Base-by-base conservation (phyloP, 2,113 vertebrate species). In the Sterna hirundo region DNA sequence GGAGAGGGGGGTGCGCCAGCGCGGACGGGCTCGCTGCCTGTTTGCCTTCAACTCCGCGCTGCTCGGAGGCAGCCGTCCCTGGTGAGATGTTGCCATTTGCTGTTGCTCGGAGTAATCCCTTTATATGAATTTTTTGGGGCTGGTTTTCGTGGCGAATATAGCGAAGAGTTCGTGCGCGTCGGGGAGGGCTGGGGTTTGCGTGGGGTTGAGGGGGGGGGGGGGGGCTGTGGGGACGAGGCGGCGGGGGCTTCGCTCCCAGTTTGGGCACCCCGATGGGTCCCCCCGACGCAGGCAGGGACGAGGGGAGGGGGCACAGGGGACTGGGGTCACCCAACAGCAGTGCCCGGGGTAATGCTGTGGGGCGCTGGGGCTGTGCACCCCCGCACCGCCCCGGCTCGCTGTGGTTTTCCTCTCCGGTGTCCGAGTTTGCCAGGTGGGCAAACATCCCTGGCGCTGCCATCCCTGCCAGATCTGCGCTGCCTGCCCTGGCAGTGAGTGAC, bases 401-500 rank as follows among this genome's bases (percentile, higher is more conserved):
- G 40, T 13, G 64, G 16, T 21, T 62, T 84, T 69, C 32, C 30
- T 34, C n/a, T 61, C 32, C 2, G 2, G 18, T 2, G 69, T 20
- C 38, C 2, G 8, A 58, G 65, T 87, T 91, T 52, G 20, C 75
- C 2, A 10, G 60, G 75, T 65, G 94, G 71, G 93, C 34, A 26
- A 80, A 66, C 6, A 9, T 36, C 79, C 58, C 90, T 1, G 61
- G 47, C 4, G 5, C 64, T 69, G 74, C 64, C 77, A 6, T 13
- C 52, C 66, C 54, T 38, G 72, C 47, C 25, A 7, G 71, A 22
- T 66, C 71, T 38, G 74, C 9, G 1, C 72, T 40, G 83, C 57
- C 86, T 49, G 91, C 68, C 85, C 90, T 21, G 71, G 90, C 78
- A 17, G 79, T 81, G 97, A 95, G 74, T 91, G 94, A 95, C 78